phyloP scores from a whole-genome alignment of 2,888 invertebrate genomes.

The Axea sp. region DNA sequence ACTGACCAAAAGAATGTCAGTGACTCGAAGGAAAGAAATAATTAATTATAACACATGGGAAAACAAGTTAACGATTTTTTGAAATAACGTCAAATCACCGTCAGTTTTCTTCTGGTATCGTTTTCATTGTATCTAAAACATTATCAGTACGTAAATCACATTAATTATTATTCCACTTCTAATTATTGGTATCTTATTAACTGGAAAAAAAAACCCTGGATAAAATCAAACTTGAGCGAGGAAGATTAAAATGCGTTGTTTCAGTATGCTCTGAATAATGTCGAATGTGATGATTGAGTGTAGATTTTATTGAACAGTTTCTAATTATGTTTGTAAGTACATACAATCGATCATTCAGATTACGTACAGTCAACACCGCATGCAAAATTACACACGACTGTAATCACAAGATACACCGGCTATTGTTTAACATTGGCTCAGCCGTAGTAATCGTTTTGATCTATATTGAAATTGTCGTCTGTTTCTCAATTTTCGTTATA shows the following conservation, averaged over 20 bases:
- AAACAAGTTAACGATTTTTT: slow-evolving; percentile 13
- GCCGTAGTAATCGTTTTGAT: slow-evolving; percentile 48
- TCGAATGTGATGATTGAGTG: not conserved
- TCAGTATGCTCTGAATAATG: slow-evolving; percentile 7
- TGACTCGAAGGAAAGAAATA: not conserved
- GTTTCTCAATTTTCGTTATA: slow-evolving; percentile 54
- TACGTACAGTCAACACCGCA: slow-evolving; percentile 37
- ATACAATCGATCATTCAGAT: slow-evolving; percentile 48
- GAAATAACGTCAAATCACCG: slow-evolving; percentile 21
- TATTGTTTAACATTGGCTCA: slow-evolving; percentile 55
- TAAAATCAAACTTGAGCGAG: no score
- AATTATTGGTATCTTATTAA: no score
- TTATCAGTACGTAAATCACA: not conserved
- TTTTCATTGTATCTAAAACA: slow-evolving; percentile 8
- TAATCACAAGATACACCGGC: slow-evolving; percentile 52
- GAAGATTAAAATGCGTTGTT: slow-evolving; percentile 20
- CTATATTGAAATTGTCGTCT: slow-evolving; percentile 39
- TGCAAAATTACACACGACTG: slow-evolving; percentile 45
- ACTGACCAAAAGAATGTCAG: not conserved
- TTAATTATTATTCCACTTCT: slow-evolving; percentile 23
- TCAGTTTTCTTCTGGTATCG: slow-evolving; percentile 3
- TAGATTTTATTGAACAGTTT: slow-evolving; percentile 47
- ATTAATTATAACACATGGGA: slow-evolving; percentile 8
- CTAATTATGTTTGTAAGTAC: slow-evolving; percentile 51
- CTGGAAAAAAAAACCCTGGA: no score